phyloP scores from a whole-genome alignment of 2,888 invertebrate genomes.

The Zygothrica quintamaculata region DNA sequence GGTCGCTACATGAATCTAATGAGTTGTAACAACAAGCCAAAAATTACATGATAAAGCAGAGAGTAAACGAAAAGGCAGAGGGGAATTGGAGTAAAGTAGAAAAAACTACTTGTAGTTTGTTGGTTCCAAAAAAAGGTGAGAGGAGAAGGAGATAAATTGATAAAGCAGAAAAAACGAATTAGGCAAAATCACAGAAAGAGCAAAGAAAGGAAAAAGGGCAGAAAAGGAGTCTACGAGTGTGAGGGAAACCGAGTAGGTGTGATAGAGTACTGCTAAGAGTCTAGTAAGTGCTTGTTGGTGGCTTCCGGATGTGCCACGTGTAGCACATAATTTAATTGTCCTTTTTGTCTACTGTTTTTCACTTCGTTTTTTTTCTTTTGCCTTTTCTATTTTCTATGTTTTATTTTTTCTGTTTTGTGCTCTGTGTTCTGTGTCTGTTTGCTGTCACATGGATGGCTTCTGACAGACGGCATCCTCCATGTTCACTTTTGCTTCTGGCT shows the following conservation, averaged over 20 bases:
- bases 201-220: too few species aligned
- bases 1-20: conserved; percentile 66
- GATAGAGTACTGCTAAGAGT: too few species aligned
- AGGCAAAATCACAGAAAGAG: not conserved
- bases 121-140: not conserved
- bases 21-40: conserved; percentile 73
- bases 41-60: conserved; percentile 58
- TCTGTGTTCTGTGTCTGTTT: not conserved
- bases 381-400: conserved; percentile 1
- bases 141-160: not conserved
- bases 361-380: conserved; percentile 1
- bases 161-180: not conserved
- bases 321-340: conserved; percentile 70
- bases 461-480: conserved; percentile 8
- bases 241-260: too few species aligned
- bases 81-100: too few species aligned
- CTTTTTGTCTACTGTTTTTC: not conserved
- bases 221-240: too few species aligned
- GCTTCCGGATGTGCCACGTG: conserved; percentile 33
- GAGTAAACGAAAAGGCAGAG: not conserved
- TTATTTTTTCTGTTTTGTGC: not conserved
- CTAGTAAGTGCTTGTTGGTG: not conserved
- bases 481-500: conserved; percentile 48
- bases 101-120: conserved; percentile 22
- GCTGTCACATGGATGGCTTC: conserved; percentile 22